Evolutionary conservation across 2,797 vertebrate genomes (phyloP).

Genomic region (Sebastes trivittatus): DNA sequence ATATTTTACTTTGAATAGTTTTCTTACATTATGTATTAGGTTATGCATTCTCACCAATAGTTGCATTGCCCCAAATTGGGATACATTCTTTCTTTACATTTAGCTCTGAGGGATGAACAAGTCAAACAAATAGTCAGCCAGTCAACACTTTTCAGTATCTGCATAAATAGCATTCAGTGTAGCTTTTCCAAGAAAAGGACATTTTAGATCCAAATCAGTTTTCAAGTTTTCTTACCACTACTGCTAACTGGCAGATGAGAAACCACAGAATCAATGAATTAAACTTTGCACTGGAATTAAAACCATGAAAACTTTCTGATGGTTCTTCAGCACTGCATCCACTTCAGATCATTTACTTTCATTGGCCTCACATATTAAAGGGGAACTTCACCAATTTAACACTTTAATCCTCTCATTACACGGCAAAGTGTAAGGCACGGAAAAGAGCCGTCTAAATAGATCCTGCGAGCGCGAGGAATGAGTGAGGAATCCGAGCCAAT

Average conservation of each 20-base stretch:
- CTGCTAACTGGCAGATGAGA: neutral
- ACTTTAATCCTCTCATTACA: neutral
- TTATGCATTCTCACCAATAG: neutral
- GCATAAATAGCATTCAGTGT: neutral
- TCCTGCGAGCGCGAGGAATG: neutral
- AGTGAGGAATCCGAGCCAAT: neutral
- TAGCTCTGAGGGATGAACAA: neutral
- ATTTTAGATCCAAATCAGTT: neutral
- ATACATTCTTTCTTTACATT: neutral
- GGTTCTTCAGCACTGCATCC: neutral
- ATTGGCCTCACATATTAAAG: conserved; percentile 31
- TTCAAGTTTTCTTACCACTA: neutral
- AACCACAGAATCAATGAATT: neutral
- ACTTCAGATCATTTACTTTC: conserved; percentile 24
- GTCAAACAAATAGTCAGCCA: neutral
- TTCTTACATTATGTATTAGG: too few species aligned
- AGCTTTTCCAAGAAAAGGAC: neutral
- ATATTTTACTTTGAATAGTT: too few species aligned
- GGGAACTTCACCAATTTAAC: neutral
- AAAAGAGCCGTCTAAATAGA: neutral
- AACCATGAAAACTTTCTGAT: neutral
- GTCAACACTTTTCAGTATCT: neutral
- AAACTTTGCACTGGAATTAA: neutral
- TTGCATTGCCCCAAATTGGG: neutral
- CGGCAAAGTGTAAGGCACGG: neutral